Percentiles rank a stretch among this genome's conserved stretches.
Evolutionary conservation across 1,140 invertebrate genomes (phyloP).

Genomic region (Diorhabda elongata): DNA sequence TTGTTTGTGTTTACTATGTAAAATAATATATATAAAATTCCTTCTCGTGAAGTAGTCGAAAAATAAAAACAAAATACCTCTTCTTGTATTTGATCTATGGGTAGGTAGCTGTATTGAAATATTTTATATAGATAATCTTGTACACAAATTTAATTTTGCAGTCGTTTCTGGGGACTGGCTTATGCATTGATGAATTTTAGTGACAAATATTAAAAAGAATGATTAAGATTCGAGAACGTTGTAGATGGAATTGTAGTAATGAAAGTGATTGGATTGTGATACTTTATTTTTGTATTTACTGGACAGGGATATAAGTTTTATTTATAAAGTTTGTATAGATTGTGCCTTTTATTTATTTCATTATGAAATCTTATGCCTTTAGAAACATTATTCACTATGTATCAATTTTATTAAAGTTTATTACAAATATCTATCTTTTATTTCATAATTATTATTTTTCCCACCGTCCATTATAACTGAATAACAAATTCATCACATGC

Average conservation of each 20-base stretch:
- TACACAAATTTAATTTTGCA: conserved; percentile 2
- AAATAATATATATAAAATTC: too few species aligned
- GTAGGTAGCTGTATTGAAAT: too few species aligned
- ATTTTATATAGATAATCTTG: neutral
- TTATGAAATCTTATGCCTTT: conserved; percentile 33
- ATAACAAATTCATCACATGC: too few species aligned
- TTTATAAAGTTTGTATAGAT: conserved; percentile 39
- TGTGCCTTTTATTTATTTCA: conserved; percentile 43
- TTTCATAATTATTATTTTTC: neutral
- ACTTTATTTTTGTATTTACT: conserved; percentile 39
- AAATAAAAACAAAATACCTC: too few species aligned
- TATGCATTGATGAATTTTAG: conserved; percentile 12
- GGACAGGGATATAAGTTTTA: conserved; percentile 34
- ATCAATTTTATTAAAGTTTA: conserved; percentile 35
- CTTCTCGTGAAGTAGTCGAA: too few species aligned
- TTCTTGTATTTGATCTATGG: too few species aligned
- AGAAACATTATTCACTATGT: conserved; percentile 32
- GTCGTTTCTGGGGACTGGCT: neutral
- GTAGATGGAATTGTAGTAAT: conserved; percentile 14
- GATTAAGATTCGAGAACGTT: conserved; percentile 15
- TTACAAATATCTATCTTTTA: conserved; percentile 14
- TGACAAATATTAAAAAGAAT: neutral
- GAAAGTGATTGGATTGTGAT: conserved; percentile 37
- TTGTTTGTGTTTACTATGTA: too few species aligned
- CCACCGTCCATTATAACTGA: too few species aligned